Evolutionary conservation across 1,140 invertebrate species (phyloP), one percentile per base, ranked within the genome.

Genomic region (Leptonema lineaticorne): DNA sequence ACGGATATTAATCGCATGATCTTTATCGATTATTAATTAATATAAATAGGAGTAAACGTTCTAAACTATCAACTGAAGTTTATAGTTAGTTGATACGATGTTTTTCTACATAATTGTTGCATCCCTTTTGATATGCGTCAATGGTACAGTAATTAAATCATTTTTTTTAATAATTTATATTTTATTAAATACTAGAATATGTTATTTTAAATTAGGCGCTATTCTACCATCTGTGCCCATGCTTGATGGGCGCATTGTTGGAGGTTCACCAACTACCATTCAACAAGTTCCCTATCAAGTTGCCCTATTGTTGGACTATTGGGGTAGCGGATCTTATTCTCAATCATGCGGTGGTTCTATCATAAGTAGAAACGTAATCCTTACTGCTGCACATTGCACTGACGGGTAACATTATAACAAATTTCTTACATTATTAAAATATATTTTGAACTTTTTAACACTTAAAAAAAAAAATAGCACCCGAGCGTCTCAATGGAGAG

Each of bases 321-420:
- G 48, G 7, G 60, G 53, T 7, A 63, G 48, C 27, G 67, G 63
- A 2, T 18, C 16, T 11, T 67, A 70, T 14, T 24, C 3, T 14
- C 33, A 57, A 11, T 30, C 27, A 24, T 72, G 67, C 41, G 53
- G 59, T 33, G 70, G 68, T 37, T 63, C 63, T 24, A 67, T 87
- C 28, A 75, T 87, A 26, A 82, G 81, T 41, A 76, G 82, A 63
- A 77, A 78, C 18, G 84, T 83, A 75, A 73, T 87, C 3, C 68
- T 87, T n/a, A 87, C 86, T 6, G 85, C 86, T n/a, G 86, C 86
- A 16, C 86, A 87, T 74, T 87, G 86, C 74, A 81, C 85, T 27
- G 70, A 75, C 46, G 62, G 68, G 18, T 73, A 66, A 65, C n/a
- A n/a, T n/a, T 24, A 3, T 53, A 53, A 2, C 1, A 48, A 50